A percentile compares a stretch with the other conserved stretches of the same genome.
phyloP scores from a whole-genome alignment of 2,113 vertebrate species.

The Sinosuthora webbiana region DNA sequence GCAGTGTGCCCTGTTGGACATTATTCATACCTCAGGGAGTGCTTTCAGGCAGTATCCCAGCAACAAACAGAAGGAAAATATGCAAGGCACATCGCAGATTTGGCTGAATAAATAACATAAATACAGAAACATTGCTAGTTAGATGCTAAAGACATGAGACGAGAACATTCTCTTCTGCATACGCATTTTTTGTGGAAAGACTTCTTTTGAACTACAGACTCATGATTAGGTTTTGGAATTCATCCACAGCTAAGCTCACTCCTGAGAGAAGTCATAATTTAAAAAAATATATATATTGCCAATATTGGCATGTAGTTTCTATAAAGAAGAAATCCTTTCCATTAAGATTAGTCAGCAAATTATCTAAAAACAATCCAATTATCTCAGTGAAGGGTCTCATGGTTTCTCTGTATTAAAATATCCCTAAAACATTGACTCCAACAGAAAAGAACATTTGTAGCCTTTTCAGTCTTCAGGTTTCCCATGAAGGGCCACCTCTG shows the following conservation, averaged over 20 bases:
- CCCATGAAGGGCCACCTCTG: background rate
- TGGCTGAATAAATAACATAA: conserved; percentile 49
- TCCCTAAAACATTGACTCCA: background rate
- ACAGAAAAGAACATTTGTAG: background rate
- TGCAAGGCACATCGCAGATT: conserved; percentile 27
- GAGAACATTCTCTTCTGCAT: conserved; percentile 21
- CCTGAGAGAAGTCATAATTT: background rate
- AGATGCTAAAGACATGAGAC: background rate
- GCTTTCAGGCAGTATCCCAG: conserved; percentile 56
- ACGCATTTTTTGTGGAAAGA: background rate
- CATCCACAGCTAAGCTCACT: background rate
- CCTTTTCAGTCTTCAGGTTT: background rate
- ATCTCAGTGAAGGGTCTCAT: background rate
- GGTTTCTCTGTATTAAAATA: background rate
- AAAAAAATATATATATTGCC: background rate
- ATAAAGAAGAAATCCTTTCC: background rate
- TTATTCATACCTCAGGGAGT: conserved; percentile 54
- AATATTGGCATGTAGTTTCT: background rate
- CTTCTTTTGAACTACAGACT: background rate
- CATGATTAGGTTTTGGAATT: background rate
- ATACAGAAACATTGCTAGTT: background rate
- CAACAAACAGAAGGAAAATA: conserved; percentile 46
- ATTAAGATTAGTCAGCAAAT: background rate
- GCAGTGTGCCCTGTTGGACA: background rate
- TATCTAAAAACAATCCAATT: background rate